Evolutionary conservation across 35 echinoderm and acorn worm genomes (phyloP), one percentile per base, ranked within the genome.

Genomic region (Apostichopus californicus): DNA sequence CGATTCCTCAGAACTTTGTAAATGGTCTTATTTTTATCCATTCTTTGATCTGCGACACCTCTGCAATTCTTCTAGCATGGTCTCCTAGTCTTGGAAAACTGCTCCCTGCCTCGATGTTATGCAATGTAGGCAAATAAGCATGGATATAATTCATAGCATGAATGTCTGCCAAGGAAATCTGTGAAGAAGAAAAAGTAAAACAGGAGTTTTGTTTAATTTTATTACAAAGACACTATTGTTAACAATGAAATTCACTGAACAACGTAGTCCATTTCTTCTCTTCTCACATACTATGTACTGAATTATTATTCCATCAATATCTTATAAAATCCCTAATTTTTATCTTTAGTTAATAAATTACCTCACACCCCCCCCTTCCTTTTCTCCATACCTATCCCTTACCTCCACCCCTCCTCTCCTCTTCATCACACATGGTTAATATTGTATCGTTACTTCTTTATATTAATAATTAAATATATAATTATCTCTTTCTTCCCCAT

Each of bases 121-220:
- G 86, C 64, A 89, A 52, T n/a, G 9, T 34, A 12, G 86, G 86
- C n/a, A 89, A 55, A 57, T 11, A 72, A 55, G 54, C 61, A 52
- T 15, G 17, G 22, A 89, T 34, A 14, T 89, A 89, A 52, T 89
- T 89, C 34, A 46, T 65, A 28, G 86, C 68, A 52, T 73, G 52
- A 89, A 89, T 89, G 21, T 89, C 86, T 9, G 86, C 86, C 86
- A 89, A 89, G n/a, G 86, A 89, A 5, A 89, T 15, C 86, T 89
- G 86, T 68, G 22, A 8, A 17, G 55, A 64, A 11, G 23, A 56
- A 86, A 86, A 5, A 58, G 1, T 20, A 58, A 9, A 86, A n/a
- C n/a, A n/a, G n/a, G n/a, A 5, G 23, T 59, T 21, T 78, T 78
- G 77, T 24, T 78, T 78, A 46, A 78, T 78, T 78, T 11, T 78